These are phyloP conservation scores for Nothocercus nigrocapillus DNA, from an alignment of 2,113 vertebrate genomes.

Conservation along the genomic window DNA sequence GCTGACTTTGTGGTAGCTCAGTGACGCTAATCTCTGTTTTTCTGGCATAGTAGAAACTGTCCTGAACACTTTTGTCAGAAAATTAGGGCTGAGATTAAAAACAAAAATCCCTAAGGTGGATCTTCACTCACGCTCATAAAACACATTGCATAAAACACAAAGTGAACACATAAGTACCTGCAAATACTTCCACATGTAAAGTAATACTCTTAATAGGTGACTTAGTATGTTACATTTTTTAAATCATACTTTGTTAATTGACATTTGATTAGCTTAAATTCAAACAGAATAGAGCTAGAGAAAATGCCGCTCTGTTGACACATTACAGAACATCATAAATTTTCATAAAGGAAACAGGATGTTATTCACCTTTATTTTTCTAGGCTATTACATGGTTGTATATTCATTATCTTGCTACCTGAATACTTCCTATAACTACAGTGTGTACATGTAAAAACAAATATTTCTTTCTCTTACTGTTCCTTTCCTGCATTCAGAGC, in stretches of 20 bases:
- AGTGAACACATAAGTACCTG: not conserved
- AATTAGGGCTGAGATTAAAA: not conserved
- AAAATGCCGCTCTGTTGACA: not conserved
- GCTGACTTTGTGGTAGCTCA: not conserved
- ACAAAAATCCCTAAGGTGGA: not conserved
- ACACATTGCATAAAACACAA: not conserved
- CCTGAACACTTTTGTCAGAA: not conserved
- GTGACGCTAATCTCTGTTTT: not conserved
- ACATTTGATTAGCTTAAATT: not conserved
- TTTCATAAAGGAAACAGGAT: constrained; percentile 19
- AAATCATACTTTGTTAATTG: not conserved
- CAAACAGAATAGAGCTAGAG: not conserved
- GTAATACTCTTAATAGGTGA: not conserved
- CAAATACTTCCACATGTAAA: not conserved
- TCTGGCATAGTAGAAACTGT: not conserved
- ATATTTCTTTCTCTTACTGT: not conserved
- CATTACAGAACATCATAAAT: not conserved
- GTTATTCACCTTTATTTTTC: constrained; percentile 19
- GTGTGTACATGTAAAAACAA: not conserved
- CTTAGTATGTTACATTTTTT: not conserved
- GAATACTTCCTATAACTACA: not conserved
- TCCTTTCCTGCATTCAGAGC: not conserved
- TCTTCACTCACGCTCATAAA: not conserved
- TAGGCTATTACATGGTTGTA: not conserved
- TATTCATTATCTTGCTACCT: not conserved